A percentile compares a stretch with the other conserved stretches of the same genome.
These are phyloP conservation scores for Hydrochoerus hydrochaeris DNA, from an alignment of 2,113 vertebrate species.

Conservation along the genomic window DNA sequence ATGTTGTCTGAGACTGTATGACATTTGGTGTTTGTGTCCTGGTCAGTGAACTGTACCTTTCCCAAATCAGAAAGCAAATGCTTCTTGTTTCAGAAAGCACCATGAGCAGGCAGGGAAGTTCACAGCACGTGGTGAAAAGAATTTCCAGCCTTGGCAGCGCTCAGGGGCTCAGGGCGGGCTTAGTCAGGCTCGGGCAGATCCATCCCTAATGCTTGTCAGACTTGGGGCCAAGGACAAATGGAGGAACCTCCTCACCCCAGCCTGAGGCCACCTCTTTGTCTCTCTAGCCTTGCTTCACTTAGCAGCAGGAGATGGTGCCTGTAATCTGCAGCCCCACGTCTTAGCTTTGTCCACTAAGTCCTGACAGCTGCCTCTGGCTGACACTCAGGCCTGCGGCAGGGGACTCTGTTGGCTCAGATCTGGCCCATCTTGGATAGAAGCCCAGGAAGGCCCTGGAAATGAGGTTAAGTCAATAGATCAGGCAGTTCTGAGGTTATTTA, in stretches of 20 bases:
- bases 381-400: not conserved
- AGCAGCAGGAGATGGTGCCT: not conserved
- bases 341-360: conserved; percentile 25
- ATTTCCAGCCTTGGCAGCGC: not conserved
- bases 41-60: not conserved
- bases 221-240: not conserved
- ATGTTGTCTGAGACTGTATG: conserved; percentile 2
- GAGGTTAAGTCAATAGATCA: not conserved
- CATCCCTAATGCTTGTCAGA: not conserved
- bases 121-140: not conserved
- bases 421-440: not conserved
- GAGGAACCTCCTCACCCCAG: not conserved
- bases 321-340: not conserved
- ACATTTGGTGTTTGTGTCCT: conserved; percentile 54
- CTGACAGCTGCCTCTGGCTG: conserved; percentile 49
- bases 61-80: not conserved
- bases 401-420: not conserved
- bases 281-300: not conserved
- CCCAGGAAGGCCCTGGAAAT: not conserved
- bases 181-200: not conserved
- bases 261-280: not conserved
- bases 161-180: not conserved
- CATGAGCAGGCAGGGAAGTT: not conserved
- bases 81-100: conserved; percentile 20
- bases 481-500: not conserved